Base-by-base conservation (phyloP, 2,888 invertebrate genomes). In the Caenorhabditis panamensis region DNA sequence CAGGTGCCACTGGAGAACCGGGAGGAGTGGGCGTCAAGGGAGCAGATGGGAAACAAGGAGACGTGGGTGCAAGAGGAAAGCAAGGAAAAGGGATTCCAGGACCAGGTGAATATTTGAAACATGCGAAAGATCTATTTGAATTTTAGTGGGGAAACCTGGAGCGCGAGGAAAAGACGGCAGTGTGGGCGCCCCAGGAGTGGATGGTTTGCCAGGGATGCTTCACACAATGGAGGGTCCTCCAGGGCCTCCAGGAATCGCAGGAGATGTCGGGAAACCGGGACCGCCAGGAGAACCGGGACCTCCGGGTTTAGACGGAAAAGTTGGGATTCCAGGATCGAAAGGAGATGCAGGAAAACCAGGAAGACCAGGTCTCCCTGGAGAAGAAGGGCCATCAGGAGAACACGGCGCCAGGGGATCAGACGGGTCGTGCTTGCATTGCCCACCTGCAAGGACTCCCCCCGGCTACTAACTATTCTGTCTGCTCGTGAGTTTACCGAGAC, bases 201-300 rank as follows among this genome's bases (percentile, higher is more conserved):
- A 26, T 24, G 75, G 75, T 9, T 9, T 4, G 0, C 67, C 67
- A 0, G 75, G 75, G 44, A 36, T 41, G n/a, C 16, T 36, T 8
- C 66, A 28, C 24, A 53, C 53, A 2, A 66, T 76, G 68, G 76
- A 76, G 47, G 76, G 76, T 0, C 76, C 76, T 0, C 76, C 76
- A 0, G 76, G 76, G 8, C 44, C 56, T 5, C 76, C 76, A 0
- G 76, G 73, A 37, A n/a, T 66, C 0, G 18, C 66, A 0, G 73
- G 73, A 0, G 8, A 47, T n/a, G 66, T 63, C 2, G 73, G 73
- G 0, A 31, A 36, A 18, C 64, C 64, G 1, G 73, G 76, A 0
- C 16, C 26, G 18, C 67, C 75, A n/a, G 75, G 75, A 28, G 18
- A 11, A 1, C 37, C 75, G 1, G 75, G 75, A 8, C 20, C 44